Evolutionary conservation across 2,797 vertebrate genomes (phyloP), one percentile per base, ranked within the genome.

Genomic region (Anguilla obscura): DNA sequence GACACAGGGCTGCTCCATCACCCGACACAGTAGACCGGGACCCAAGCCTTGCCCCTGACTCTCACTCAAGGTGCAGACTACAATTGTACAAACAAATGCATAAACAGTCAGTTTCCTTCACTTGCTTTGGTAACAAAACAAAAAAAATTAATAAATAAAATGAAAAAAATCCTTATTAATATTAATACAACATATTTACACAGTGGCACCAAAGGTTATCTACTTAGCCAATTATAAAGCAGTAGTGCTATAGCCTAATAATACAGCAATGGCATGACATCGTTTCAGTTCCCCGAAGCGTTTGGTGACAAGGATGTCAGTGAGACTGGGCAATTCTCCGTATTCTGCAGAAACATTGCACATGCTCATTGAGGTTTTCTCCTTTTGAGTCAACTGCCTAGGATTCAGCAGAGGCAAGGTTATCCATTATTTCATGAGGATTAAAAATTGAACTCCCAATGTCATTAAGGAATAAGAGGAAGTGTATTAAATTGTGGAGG

Each of bases 21-120:
- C 89, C 91, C 63, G 87, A 84, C 87, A 48, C 88, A 48, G 90
- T 87, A 93, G 92, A 92, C 92, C 88, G 0, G 87, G 92, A 93
- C 89, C 88, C 89, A 84, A 30, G 48, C 52, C 48, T 54, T 33
- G 76, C 86, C 86, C 88, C 85, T 88, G 85, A 86, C 86, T 89
- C 89, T 86, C 86, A 90, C 86, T 86, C 76, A 80, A 66, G 88
- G 88, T 88, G 89, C 88, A 82, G n/a, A 82, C 79, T 82, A 50
- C 79, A 82, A 82, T 45, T 50, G 45, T n/a, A 48, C 40, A 82
- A 82, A 82, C 79, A 82, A 82, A 82, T 24, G 40, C 45, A 82
- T 9, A 82, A 50, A 82, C 18, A 82, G 45, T 82, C 40, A 82
- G 7, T 50, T 82, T 82, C 50, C 79, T 24, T 82, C 36, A 24